Conservation (phyloP, 2,113 vertebrate genomes). For the Cyprinodon tularosa region DNA sequence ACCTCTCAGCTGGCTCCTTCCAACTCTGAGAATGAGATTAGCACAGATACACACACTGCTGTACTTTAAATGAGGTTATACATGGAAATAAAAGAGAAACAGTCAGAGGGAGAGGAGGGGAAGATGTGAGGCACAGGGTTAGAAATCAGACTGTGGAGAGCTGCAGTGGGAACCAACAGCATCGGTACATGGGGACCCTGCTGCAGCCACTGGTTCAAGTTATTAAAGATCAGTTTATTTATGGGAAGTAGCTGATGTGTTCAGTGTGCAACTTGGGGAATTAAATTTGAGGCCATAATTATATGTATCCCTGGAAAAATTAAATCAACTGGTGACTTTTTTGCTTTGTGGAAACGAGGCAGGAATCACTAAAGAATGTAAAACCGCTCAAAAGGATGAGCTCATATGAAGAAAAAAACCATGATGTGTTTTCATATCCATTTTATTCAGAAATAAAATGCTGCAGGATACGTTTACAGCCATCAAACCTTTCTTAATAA, state of each 20-base stretch:
- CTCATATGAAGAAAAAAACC: neutral
- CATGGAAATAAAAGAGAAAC: neutral
- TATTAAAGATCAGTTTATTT: neutral
- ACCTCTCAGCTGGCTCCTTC: neutral
- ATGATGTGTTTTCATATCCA: neutral
- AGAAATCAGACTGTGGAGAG: neutral
- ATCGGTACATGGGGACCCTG: neutral
- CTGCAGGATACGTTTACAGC: neutral
- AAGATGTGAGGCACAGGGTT: neutral
- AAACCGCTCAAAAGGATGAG: neutral
- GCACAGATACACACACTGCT: neutral
- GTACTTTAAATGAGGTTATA: neutral
- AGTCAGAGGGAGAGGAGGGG: neutral
- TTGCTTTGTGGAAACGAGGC: neutral
- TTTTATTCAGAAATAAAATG: neutral
- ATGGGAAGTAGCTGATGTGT: too few relatives aligned
- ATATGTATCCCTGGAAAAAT: too few relatives aligned
- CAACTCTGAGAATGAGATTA: neutral
- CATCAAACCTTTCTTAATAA: neutral
- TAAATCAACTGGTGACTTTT: too few relatives aligned
- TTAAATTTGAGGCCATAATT: too few relatives aligned
- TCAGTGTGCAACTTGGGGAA: too few relatives aligned
- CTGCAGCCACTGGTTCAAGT: neutral
- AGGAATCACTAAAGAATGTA: neutral
- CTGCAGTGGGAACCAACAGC: neutral